These are phyloP conservation scores for Pandemis cinnamomeana DNA, from an alignment of 2,888 invertebrate species.

Conservation along the genomic window DNA sequence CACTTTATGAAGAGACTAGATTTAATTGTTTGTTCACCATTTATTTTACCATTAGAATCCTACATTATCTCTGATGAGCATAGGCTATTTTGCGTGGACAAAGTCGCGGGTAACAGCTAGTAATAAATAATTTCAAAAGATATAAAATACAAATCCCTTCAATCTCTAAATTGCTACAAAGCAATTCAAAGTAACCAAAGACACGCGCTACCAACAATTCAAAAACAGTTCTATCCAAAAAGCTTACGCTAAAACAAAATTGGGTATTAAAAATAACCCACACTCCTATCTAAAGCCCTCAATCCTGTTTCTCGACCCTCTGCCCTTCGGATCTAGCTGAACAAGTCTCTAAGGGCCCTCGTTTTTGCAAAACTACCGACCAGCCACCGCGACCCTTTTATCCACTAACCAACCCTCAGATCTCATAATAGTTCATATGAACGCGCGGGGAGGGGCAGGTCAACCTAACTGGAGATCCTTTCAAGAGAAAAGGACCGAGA, in stretches of 20 bases:
- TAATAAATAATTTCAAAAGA: too few relatives aligned
- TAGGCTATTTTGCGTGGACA: too few relatives aligned
- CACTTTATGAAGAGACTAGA: too few relatives aligned
- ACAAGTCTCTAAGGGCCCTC: conserved; percentile 6
- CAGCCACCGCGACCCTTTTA: background rate
- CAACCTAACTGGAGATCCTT: background rate
- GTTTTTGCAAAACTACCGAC: conserved; percentile 13
- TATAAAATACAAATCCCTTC: too few relatives aligned
- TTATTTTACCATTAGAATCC: too few relatives aligned
- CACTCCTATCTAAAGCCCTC: background rate
- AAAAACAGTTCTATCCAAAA: background rate
- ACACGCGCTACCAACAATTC: background rate
- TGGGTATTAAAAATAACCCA: background rate
- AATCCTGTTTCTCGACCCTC: conserved; percentile 13
- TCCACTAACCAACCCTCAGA: background rate
- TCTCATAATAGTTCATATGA: background rate
- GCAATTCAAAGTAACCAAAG: background rate
- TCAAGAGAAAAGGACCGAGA: background rate
- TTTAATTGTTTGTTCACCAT: too few relatives aligned
- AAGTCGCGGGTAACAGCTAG: too few relatives aligned
- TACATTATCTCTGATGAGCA: too few relatives aligned
- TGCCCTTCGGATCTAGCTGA: conserved; percentile 18
- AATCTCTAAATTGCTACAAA: too few relatives aligned
- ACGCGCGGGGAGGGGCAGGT: background rate
- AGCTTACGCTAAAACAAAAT: background rate